These are phyloP conservation scores for Sceloporus undulatus DNA, from an alignment of 2,113 vertebrate genomes.

Conservation along the genomic window DNA sequence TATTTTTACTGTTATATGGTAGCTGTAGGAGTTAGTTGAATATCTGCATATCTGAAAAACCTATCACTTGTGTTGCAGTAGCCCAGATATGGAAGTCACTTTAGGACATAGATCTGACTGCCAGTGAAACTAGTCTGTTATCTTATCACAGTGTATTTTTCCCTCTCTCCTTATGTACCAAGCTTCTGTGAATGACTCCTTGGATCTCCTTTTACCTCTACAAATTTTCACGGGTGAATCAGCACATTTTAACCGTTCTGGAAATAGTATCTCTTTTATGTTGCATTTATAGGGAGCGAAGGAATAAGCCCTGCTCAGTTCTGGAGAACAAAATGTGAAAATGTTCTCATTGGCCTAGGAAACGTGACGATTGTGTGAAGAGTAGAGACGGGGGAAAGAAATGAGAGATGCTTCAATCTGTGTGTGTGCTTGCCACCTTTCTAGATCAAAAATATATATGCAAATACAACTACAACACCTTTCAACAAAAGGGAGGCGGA, in stretches of 20 bases:
- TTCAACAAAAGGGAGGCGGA: constrained; percentile 22
- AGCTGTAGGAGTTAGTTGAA: not conserved
- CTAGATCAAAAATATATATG: constrained; percentile 2
- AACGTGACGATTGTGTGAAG: not conserved
- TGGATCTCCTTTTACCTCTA: not conserved
- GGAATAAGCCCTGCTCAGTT: not conserved
- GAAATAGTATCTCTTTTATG: not conserved
- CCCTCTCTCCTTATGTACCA: not conserved
- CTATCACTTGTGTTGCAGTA: not conserved
- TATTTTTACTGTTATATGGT: not conserved
- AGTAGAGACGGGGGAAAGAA: not conserved
- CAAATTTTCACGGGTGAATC: not conserved
- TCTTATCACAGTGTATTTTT: not conserved
- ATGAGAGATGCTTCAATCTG: not conserved
- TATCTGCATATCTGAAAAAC: not conserved
- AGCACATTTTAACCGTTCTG: not conserved
- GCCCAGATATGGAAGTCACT: not conserved
- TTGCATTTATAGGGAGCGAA: not conserved
- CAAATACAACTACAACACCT: not conserved
- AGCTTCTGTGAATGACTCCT: not conserved
- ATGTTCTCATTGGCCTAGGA: not conserved
- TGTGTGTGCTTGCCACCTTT: not conserved
- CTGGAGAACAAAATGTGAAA: not conserved
- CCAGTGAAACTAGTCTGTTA: not conserved
- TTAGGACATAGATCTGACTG: not conserved